Conservation (phyloP, 64 coral and sea anemone genomes). For the Anthopleura sola region DNA sequence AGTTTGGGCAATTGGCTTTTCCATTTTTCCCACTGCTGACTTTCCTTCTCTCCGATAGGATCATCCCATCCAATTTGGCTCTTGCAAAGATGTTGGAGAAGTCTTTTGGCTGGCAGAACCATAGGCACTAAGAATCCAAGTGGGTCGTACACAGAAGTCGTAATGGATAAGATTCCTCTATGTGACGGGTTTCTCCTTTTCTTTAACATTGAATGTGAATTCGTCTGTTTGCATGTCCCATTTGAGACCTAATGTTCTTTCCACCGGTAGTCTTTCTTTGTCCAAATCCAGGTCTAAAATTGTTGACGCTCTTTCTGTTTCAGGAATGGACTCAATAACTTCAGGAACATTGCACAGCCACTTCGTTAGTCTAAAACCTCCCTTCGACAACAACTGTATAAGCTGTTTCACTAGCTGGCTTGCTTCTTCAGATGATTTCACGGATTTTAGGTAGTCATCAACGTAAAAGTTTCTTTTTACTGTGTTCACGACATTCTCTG, state of each 20-base stretch:
- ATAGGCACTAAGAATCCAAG: conserved; percentile 31
- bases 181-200: conserved; percentile 18
- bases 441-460: conserved; percentile 27
- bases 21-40: conserved; percentile 21
- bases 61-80: conserved; percentile 10
- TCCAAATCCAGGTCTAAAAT: conserved; percentile 31
- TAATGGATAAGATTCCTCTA: conserved; percentile 23
- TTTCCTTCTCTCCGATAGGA: background rate
- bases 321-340: conserved; percentile 13
- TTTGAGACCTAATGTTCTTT: conserved; percentile 24
- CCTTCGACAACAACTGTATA: background rate
- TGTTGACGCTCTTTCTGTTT: background rate
- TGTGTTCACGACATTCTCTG: conserved; percentile 16
- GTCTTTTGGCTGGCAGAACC: conserved; percentile 31
- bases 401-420: background rate
- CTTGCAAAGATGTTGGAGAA: conserved; percentile 26
- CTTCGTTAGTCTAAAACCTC: conserved; percentile 29
- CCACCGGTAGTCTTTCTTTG: conserved; percentile 14
- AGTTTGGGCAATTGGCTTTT: background rate
- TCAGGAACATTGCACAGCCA: conserved; percentile 11
- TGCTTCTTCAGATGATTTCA: conserved; percentile 19
- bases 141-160: conserved; percentile 31
- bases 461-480: conserved; percentile 38
- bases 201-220: background rate
- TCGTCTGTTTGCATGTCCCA: conserved; percentile 19